phyloP scores from a whole-genome alignment of 2,113 vertebrate genomes.

The Peromyscus leucopus region DNA sequence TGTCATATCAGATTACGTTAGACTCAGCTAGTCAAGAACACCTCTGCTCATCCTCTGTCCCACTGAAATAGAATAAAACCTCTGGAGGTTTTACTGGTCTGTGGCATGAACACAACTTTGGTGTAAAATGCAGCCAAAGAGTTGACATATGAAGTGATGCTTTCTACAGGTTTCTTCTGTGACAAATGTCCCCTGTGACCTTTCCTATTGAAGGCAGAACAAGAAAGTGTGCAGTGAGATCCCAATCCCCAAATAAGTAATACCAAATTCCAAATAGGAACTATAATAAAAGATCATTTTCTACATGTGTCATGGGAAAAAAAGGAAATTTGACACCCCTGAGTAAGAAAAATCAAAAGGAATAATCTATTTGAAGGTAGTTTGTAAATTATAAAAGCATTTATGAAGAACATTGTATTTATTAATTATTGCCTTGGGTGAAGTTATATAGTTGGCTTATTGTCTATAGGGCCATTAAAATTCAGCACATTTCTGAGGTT shows the following conservation, averaged over 20 bases:
- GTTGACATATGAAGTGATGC: background rate
- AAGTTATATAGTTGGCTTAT: background rate
- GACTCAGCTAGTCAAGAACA: background rate
- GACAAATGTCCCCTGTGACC: background rate
- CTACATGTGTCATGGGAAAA: background rate
- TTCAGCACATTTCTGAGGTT: background rate
- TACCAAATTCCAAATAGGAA: background rate
- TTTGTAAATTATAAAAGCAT: background rate
- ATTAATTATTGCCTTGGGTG: slow-evolving; percentile 1
- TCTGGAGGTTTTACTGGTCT: fast-evolving
- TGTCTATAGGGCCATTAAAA: background rate
- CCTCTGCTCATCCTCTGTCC: background rate
- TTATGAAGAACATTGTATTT: background rate
- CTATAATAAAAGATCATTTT: background rate
- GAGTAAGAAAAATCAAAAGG: background rate
- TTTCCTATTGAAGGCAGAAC: background rate
- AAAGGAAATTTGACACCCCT: background rate
- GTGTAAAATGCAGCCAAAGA: background rate
- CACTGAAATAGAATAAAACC: background rate
- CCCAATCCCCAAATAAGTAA: background rate
- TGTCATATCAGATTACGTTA: background rate
- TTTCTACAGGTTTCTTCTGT: background rate
- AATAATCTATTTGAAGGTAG: background rate
- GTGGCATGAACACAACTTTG: background rate
- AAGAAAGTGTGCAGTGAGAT: background rate